Evolutionary conservation across 2,888 invertebrate genomes (phyloP).

Genomic region (Julus scanicus): DNA sequence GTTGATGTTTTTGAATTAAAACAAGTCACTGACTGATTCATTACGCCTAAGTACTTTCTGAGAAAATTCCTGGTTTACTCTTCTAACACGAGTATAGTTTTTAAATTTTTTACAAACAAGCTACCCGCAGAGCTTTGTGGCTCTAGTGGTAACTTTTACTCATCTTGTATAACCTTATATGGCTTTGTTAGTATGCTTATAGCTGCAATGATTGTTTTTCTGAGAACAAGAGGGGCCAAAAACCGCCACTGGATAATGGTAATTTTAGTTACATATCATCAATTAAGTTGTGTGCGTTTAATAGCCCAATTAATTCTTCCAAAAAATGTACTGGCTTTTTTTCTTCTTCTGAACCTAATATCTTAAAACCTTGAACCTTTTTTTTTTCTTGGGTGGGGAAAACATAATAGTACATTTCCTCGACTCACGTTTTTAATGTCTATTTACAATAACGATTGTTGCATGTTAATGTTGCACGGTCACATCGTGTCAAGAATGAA

Average conservation of each 20-base stretch:
- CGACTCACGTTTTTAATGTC: slow-evolving; percentile 19
- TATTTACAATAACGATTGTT: background rate
- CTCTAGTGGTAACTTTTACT: too few relatives aligned
- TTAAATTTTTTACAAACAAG: too few relatives aligned
- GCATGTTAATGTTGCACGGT: background rate
- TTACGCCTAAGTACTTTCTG: too few relatives aligned
- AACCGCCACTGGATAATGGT: background rate
- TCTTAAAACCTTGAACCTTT: background rate
- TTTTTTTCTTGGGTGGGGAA: background rate
- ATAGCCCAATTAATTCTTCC: background rate
- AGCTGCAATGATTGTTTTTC: too few relatives aligned
- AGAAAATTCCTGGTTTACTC: too few relatives aligned
- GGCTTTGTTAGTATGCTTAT: too few relatives aligned
- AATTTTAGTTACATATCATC: background rate
- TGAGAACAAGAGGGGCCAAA: too few relatives aligned
- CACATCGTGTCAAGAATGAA: background rate
- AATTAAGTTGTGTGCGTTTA: background rate
- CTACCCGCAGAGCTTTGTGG: too few relatives aligned
- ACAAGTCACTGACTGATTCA: too few relatives aligned
- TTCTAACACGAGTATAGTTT: too few relatives aligned
- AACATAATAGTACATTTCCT: background rate
- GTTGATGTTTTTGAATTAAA: too few relatives aligned
- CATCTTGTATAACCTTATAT: too few relatives aligned
- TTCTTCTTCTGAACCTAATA: background rate
- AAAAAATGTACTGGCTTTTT: background rate